These are phyloP conservation scores for Centrocercus urophasianus DNA, from an alignment of 2,113 vertebrate species.

Conservation along the genomic window DNA sequence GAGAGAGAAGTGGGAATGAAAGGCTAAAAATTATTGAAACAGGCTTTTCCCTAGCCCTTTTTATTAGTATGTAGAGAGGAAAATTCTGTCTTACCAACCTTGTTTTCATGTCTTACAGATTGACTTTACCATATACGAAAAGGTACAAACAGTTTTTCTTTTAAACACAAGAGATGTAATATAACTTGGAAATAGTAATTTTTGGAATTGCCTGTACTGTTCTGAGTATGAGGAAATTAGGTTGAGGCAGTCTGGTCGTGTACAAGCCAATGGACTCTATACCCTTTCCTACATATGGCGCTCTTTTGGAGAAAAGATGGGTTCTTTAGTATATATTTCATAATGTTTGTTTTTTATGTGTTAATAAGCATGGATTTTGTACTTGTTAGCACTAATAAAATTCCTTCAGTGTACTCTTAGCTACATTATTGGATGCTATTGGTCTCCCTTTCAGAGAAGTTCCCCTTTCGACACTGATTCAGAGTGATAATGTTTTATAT, in stretches of 20 bases:
- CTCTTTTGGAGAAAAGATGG: neutral
- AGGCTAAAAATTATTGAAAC: slow-evolving; percentile 4
- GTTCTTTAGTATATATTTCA: neutral
- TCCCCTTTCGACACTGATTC: neutral
- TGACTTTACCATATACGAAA: neutral
- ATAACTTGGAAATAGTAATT: neutral
- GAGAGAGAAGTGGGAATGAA: slow-evolving; percentile 8
- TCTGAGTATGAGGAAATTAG: neutral
- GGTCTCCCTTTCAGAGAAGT: neutral
- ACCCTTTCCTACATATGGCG: neutral
- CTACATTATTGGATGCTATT: neutral
- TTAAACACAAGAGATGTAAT: neutral
- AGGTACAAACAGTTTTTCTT: neutral
- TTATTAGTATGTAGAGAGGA: neutral
- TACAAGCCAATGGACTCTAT: neutral
- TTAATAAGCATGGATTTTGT: neutral
- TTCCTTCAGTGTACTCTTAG: neutral
- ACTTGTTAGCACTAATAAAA: neutral
- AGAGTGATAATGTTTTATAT: neutral
- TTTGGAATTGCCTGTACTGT: neutral
- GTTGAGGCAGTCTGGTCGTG: neutral
- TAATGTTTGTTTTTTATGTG: neutral
- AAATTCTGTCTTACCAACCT: neutral
- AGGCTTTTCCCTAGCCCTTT: neutral
- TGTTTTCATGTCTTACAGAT: neutral